Evolutionary conservation across 2,888 invertebrate genomes (phyloP).

Genomic region (Pachymerium ferrugineum): DNA sequence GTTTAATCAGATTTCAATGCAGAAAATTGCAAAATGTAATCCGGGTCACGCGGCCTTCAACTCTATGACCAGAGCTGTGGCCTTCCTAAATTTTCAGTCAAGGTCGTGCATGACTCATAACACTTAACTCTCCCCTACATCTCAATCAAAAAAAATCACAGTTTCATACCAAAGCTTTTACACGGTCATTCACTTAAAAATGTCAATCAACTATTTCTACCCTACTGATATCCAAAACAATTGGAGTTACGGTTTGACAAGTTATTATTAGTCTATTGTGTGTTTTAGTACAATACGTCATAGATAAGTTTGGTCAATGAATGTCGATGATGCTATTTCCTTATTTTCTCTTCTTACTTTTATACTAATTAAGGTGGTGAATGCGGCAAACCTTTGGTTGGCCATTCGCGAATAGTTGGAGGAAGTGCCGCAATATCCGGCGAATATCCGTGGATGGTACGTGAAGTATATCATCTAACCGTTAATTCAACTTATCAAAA

Average conservation of each 20-base stretch:
- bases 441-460: slow-evolving; percentile 35
- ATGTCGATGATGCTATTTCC: no score
- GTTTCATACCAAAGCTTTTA: no score
- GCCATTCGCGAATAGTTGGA: slow-evolving; percentile 33
- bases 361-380: not conserved
- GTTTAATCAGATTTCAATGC: no score
- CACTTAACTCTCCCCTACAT: not conserved
- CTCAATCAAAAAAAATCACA: no score
- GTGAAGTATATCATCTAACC: not conserved
- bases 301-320: no score
- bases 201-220: not conserved
- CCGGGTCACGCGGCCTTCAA: not conserved
- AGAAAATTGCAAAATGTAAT: not conserved
- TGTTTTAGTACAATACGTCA: no score
- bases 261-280: no score
- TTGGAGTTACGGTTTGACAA: not conserved
- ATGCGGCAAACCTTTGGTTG: not conserved
- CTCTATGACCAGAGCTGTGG: no score
- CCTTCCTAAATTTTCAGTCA: not conserved
- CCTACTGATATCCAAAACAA: not conserved
- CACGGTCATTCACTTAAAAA: not conserved
- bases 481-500: not conserved
- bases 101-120: not conserved
- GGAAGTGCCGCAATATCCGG: slow-evolving; percentile 32
- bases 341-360: no score